phyloP scores from a whole-genome alignment of 2,113 vertebrate genomes.

The Phasianus colchicus region DNA sequence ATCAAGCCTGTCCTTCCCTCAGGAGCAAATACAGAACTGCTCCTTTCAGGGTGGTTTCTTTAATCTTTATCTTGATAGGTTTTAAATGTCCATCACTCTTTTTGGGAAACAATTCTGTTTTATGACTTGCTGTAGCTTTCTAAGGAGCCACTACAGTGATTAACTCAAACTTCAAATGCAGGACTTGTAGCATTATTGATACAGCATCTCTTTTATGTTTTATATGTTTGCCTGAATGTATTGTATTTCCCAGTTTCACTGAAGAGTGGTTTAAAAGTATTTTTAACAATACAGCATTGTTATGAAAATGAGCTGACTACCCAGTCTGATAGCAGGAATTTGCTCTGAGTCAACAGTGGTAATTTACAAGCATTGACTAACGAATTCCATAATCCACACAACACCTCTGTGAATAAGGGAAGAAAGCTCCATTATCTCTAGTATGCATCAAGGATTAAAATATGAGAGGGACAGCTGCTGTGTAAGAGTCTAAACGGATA shows the following conservation, averaged over 20 bases:
- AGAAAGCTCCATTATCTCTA: constrained; percentile 57
- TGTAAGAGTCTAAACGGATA: background rate
- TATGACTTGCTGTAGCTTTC: constrained; percentile 12
- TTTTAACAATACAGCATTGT: constrained; percentile 63
- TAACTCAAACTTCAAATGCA: constrained; percentile 39
- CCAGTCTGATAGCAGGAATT: constrained; percentile 67
- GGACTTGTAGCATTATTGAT: background rate
- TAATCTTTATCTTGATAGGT: constrained; percentile 7
- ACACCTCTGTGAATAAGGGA: constrained; percentile 53
- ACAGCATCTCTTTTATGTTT: constrained; percentile 38
- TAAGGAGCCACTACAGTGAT: background rate
- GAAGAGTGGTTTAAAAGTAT: constrained; percentile 30
- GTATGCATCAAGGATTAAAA: constrained; percentile 3
- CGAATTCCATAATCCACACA: constrained; percentile 57
- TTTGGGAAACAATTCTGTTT: constrained; percentile 43
- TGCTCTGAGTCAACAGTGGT: constrained; percentile 64
- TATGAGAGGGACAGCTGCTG: constrained; percentile 38
- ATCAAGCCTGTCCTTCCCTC: constrained; percentile 3
- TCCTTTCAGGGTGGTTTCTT: background rate
- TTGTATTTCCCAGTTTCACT: constrained; percentile 22
- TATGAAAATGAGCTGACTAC: constrained; percentile 70
- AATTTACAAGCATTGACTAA: constrained; percentile 66
- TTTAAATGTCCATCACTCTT: background rate
- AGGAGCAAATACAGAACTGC: background rate
- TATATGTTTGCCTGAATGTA: background rate